Base-by-base conservation (phyloP, 2,888 invertebrate genomes). In the Blastobasis adustella region DNA sequence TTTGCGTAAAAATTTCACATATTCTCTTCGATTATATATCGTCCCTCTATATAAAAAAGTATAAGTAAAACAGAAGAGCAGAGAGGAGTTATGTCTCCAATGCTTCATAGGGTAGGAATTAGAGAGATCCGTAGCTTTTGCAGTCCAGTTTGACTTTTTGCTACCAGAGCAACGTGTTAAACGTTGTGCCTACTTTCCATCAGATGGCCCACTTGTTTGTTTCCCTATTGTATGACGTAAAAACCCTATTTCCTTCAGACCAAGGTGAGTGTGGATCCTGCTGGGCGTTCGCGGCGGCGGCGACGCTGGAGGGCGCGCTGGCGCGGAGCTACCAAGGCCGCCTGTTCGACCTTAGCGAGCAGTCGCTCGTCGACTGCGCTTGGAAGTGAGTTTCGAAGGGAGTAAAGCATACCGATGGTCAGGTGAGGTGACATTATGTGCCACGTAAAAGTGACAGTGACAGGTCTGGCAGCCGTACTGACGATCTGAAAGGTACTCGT, bases 321-420 rank as follows among this genome's bases (percentile, higher is more conserved):
- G 69, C 78, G 1, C 61, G 65, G 8, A 45, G 5, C 10, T 71
- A 71, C 6, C 76, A 76, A 0, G 70, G 67, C 0, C 58, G 72
- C 10, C 49, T 67, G 36, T 10, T 77, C 7, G 73, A 76, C 8
- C 61, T 80, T 5, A 78, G 78, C 46, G 77, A 78, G 39, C 80
- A 80, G 46, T 73, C 76, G 0, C 56, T 79, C 0, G 67, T 80
- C 0, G 80, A 80, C 58, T 80, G 80, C 41, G 67, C 76, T 53
- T 79, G n/a, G n/a, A n/a, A n/a, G n/a, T n/a, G n/a, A n/a, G n/a
- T n/a, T n/a, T n/a, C n/a, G n/a, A n/a, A 9, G 7, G n/a, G n/a
- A n/a, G n/a, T n/a, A n/a, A n/a, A n/a, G n/a, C n/a, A n/a, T n/a
- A n/a, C n/a, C n/a, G n/a, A n/a, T n/a, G n/a, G n/a, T n/a, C n/a